Evolutionary conservation across 2,113 vertebrate species (phyloP), one percentile per base, ranked within the genome.

Genomic region (Halcyon malimbica): DNA sequence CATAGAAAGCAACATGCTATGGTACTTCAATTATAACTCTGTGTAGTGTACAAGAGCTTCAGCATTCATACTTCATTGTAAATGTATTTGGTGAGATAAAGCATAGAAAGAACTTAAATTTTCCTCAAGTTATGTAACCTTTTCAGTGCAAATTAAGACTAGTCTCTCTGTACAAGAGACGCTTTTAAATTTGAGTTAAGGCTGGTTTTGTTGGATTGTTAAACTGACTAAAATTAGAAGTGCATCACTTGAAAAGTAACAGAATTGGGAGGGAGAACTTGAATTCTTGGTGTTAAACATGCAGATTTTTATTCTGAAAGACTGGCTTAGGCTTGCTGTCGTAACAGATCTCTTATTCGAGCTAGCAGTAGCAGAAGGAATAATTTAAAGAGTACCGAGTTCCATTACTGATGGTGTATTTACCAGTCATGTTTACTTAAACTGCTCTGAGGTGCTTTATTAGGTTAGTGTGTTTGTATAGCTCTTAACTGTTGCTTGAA

Each of bases 101-200:
- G 13, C 0, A 0, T 29, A 54, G 26, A 48, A 69, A 44, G 10
- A 89, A 26, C 37, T 64, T 42, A 21, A 57, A 29, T 8, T 33
- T 62, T n/a, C 2, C 10, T 74, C 0, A 1, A 10, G 9, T 79
- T 51, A 14, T 4, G 3, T 60, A 79, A 64, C 12, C 2, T 11
- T 90, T 67, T 37, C 53, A 46, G 2, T 71, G 75, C 11, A 70
- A 57, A 78, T 84, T 62, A 50, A 48, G 19, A 79, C 26, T 35
- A 59, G 31, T 26, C 5, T 76, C 16, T 17, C 19, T 69, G 50
- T 70, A 54, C 1, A 3, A 59, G 73, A 67, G 15, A 59, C 35
- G 18, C 16, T 44, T 12, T 24, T 12, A 63, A 48, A 4, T 60
- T 67, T 64, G 87, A 26, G 11, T 51, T 82, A 69, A 31, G 35